phyloP scores from a whole-genome alignment of 1,140 invertebrate species.

The Limonius californicus region DNA sequence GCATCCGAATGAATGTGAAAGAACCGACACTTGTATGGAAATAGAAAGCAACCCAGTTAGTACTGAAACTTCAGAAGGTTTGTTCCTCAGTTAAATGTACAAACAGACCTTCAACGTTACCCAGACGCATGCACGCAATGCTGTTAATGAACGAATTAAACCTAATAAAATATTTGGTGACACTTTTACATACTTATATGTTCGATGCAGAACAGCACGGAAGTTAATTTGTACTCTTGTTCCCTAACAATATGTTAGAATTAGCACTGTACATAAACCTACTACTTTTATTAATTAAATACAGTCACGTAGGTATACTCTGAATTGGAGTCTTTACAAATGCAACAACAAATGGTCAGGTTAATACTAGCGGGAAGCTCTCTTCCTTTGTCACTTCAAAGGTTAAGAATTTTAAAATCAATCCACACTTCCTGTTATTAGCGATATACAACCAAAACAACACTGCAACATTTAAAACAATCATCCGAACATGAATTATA shows the following conservation, averaged over 20 bases:
- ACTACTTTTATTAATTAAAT: neutral
- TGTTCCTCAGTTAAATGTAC: conserved; percentile 5
- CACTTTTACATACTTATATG: conserved; percentile 24
- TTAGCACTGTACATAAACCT: conserved; percentile 28
- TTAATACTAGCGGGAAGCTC: too few species aligned
- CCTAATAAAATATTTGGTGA: conserved; percentile 39
- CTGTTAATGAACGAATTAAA: conserved; percentile 23
- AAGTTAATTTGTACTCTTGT: conserved; percentile 38
- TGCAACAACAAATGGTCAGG: neutral
- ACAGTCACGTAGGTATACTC: neutral
- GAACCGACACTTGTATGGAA: neutral
- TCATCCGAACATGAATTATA: too few species aligned
- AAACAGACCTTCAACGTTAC: neutral
- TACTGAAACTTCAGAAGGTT: conserved; percentile 13
- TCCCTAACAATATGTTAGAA: conserved; percentile 29
- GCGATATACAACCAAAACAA: too few species aligned
- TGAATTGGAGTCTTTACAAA: conserved; percentile 4
- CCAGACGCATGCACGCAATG: neutral
- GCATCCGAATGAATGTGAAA: too few species aligned
- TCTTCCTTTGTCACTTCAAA: too few species aligned
- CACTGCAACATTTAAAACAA: too few species aligned
- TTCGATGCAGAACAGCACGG: conserved; percentile 19
- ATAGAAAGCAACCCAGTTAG: neutral
- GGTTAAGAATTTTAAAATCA: too few species aligned
- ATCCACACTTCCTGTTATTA: too few species aligned